Evolutionary conservation across 2,797 vertebrate species (phyloP), one percentile per base, ranked within the genome.

Genomic region (Sebastes iracundus): DNA sequence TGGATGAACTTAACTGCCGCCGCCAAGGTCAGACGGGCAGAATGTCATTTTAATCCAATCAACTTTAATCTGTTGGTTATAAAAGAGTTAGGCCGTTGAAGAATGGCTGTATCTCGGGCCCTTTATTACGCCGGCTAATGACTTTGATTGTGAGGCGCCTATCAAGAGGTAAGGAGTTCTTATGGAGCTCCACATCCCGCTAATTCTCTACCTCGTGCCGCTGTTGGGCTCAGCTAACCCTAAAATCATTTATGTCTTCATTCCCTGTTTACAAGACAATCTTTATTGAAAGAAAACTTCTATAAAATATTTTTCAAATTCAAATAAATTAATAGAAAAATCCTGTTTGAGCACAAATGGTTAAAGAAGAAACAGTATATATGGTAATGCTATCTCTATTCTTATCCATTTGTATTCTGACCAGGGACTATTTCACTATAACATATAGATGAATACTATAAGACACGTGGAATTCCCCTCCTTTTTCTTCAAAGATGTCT

Each of bases 41-140:
- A 96, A 96, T 96, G 94, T 93, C 93, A 96, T 96, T 96, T 96
- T 96, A 96, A 96, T 96, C 95, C 95, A 95, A 96, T 96, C 94
- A 96, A 94, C 93, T 96, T 95, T 95, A 96, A 96, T 96, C 94
- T 96, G 94, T 95, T 94, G 92, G 93, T 96, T 96, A 95, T 96
- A 95, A 96, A 96, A 95, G 95, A 96, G 94, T 96, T 96, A 95
- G 94, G 92, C 90, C 86, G 93, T 94, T 96, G 95, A 96, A 96
- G 94, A 95, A 96, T 96, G 93, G 92, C 96, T 94, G 93, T 94
- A 95, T 96, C 95, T 96, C 91, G 88, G 94, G 93, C 91, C 93
- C 93, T 96, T 96, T 96, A 95, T 96, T 96, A 95, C 94, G 80
- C 94, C 89, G 90, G 87, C 87, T 96, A 96, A 96, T 95, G 94